Percentiles rank a stretch among this genome's conserved stretches.
phyloP scores from a whole-genome alignment of 2,888 invertebrate species.

The Chelonus formosanus region DNA sequence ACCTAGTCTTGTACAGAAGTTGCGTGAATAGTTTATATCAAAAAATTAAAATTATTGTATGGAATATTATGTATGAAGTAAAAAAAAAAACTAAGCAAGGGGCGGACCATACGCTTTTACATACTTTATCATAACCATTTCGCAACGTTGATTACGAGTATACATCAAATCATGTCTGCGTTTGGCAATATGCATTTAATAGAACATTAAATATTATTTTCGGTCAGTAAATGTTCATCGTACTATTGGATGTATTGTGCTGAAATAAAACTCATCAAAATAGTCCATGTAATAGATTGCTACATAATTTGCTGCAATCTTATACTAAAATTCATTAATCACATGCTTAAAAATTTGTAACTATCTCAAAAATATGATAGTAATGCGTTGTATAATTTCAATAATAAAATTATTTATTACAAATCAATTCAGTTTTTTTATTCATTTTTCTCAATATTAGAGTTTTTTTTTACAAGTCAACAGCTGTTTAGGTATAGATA shows the following conservation, averaged over 20 bases:
- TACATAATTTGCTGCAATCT: slow-evolving; percentile 3
- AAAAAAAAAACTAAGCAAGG: neutral
- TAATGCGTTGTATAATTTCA: slow-evolving; percentile 61
- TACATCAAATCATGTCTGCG: slow-evolving; percentile 3
- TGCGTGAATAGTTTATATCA: slow-evolving; percentile 51
- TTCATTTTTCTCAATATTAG: neutral
- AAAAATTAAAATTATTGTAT: slow-evolving; percentile 17
- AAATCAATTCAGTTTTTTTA: slow-evolving; percentile 37
- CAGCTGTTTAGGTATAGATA: too few species aligned
- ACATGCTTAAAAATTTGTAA: slow-evolving; percentile 58
- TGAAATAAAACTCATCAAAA: neutral
- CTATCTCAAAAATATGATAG: slow-evolving; percentile 55
- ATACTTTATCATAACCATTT: neutral
- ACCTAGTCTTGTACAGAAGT: slow-evolving; percentile 64
- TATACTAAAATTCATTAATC: slow-evolving; percentile 51
- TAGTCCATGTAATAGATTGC: too few species aligned
- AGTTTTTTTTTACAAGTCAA: too few species aligned
- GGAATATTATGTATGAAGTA: slow-evolving; percentile 11
- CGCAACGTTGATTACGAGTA: slow-evolving; percentile 1
- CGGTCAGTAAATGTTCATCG: slow-evolving; percentile 16
- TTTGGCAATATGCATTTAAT: neutral
- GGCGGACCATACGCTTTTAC: slow-evolving; percentile 11
- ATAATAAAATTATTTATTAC: slow-evolving; percentile 64
- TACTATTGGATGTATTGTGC: neutral
- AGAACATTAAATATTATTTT: slow-evolving; percentile 10